Percentiles rank a stretch among this genome's conserved stretches.
phyloP scores from a whole-genome alignment of 2,797 vertebrate genomes.

The Vespertilio murinus region DNA sequence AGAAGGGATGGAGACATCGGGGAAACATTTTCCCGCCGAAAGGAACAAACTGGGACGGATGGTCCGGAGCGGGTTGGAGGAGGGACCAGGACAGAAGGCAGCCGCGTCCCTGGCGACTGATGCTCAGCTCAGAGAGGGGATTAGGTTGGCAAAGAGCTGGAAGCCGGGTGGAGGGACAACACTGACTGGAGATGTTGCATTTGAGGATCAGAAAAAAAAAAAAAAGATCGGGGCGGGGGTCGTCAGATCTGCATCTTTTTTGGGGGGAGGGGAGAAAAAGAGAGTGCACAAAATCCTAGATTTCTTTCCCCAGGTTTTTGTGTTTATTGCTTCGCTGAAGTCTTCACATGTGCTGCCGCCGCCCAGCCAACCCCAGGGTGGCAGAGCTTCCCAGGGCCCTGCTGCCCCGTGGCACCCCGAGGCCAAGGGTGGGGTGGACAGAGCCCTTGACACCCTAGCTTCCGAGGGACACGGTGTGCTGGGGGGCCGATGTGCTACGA shows the following conservation, averaged over 20 bases:
- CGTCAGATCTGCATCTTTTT: conserved; percentile 28
- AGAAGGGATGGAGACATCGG: background rate
- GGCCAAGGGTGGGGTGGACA: background rate
- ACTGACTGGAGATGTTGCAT: conserved; percentile 24
- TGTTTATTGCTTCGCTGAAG: conserved; percentile 84
- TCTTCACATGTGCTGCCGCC: conserved; percentile 63
- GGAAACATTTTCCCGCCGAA: background rate
- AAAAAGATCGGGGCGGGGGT: conserved; percentile 40
- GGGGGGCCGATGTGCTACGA: background rate
- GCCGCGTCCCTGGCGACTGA: background rate
- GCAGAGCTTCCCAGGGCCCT: background rate
- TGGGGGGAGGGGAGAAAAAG: conserved; percentile 8
- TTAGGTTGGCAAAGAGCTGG: conserved; percentile 64
- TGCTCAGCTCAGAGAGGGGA: background rate
- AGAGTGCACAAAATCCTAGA: conserved; percentile 73
- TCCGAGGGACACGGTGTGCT: background rate
- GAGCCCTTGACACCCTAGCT: background rate
- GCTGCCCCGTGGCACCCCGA: background rate
- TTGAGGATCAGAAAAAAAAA: conserved; percentile 60
- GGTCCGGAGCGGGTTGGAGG: background rate
- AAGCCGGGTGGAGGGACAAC: conserved; percentile 56
- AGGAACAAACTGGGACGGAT: background rate
- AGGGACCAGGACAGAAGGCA: conserved; percentile 7
- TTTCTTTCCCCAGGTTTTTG: conserved; percentile 62
- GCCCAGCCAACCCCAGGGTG: background rate